Conservation (phyloP, 2,797 vertebrate species). For the Spondyliosoma cantharus region DNA sequence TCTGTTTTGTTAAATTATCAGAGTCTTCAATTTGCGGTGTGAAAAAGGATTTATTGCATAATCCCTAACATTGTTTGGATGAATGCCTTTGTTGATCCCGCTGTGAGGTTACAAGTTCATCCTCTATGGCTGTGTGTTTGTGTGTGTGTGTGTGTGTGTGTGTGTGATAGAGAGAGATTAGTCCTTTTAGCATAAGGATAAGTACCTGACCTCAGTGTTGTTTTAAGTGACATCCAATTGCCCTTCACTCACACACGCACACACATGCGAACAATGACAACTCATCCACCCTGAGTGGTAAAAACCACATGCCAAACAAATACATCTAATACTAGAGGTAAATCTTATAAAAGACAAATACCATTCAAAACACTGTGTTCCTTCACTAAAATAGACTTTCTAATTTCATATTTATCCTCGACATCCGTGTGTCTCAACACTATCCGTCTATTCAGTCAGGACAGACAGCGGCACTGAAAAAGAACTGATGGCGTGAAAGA, state of each 20-base stretch:
- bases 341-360: background rate
- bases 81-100: slow-evolving; percentile 31
- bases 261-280: background rate
- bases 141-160: slow-evolving; percentile 17
- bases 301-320: background rate
- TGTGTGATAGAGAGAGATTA: slow-evolving; percentile 44
- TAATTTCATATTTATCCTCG: slow-evolving; percentile 9
- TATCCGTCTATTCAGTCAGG: background rate
- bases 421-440: background rate
- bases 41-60: slow-evolving; percentile 39
- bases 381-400: slow-evolving; percentile 10
- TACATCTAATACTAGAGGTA: background rate
- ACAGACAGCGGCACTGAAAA: too few relatives aligned
- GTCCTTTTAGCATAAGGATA: slow-evolving; percentile 35
- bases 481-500: too few relatives aligned
- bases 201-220: slow-evolving; percentile 53
- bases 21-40: slow-evolving; percentile 23
- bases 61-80: slow-evolving; percentile 51
- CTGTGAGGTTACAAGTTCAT: slow-evolving; percentile 51
- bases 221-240: slow-evolving; percentile 54
- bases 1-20: slow-evolving; percentile 26
- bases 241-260: slow-evolving; percentile 24
- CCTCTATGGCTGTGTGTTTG: slow-evolving; percentile 16
- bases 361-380: background rate
- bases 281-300: background rate